phyloP scores from a whole-genome alignment of 2,113 vertebrate genomes.

The Thunnus thynnus region DNA sequence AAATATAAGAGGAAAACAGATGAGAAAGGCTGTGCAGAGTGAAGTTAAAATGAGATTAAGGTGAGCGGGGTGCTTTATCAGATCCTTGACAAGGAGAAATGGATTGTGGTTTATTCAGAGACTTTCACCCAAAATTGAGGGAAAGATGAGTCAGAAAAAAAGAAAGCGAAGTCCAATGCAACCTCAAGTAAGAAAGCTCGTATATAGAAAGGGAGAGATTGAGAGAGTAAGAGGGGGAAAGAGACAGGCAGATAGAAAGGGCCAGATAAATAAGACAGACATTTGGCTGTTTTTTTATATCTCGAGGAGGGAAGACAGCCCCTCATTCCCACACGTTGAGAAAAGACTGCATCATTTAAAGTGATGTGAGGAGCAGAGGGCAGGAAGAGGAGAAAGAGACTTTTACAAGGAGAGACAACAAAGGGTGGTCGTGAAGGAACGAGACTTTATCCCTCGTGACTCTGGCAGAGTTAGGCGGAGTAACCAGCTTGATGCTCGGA shows the following conservation, averaged over 20 bases:
- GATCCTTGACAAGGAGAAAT: slow-evolving; percentile 53
- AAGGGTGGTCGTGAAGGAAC: slow-evolving; percentile 38
- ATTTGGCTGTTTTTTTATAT: slow-evolving; percentile 68
- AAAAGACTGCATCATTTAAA: slow-evolving; percentile 63
- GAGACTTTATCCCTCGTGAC: slow-evolving; percentile 38
- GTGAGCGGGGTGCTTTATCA: slow-evolving; percentile 62
- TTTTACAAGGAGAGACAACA: slow-evolving; percentile 64
- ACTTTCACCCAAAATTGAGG: slow-evolving; percentile 44
- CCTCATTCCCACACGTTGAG: slow-evolving; percentile 61
- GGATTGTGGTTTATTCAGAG: slow-evolving; percentile 59
- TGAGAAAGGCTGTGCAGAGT: slow-evolving; percentile 29
- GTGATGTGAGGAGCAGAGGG: slow-evolving; percentile 43
- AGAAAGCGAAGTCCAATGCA: slow-evolving; percentile 30
- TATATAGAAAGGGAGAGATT: slow-evolving; percentile 36
- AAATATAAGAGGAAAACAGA: slow-evolving; percentile 58
- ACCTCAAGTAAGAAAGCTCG: slow-evolving; percentile 41
- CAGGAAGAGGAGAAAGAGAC: slow-evolving; percentile 30
- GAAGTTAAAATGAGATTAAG: slow-evolving; percentile 49
- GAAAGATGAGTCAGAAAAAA: slow-evolving; percentile 29
- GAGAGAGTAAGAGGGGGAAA: slow-evolving; percentile 36
- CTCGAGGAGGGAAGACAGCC: slow-evolving; percentile 50
- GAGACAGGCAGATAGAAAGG: slow-evolving; percentile 53
- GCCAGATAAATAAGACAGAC: slow-evolving; percentile 65
- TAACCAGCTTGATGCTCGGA: slow-evolving; percentile 34
- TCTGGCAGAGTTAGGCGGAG: slow-evolving; percentile 6